Evolutionary conservation across 2,888 invertebrate species (phyloP).

Genomic region (Ormia ochracea): DNA sequence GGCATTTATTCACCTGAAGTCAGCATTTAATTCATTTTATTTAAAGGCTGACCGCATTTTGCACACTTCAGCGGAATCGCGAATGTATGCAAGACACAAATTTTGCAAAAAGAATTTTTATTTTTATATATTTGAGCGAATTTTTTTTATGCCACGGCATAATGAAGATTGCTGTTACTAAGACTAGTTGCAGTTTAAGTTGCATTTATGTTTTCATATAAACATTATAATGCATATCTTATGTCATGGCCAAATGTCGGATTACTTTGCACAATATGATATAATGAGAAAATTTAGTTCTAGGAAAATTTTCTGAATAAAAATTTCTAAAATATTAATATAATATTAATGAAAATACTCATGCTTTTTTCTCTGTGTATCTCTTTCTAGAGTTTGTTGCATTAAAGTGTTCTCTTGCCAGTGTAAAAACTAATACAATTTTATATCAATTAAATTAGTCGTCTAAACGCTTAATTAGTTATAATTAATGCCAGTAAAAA

Average conservation of each 20-base stretch:
- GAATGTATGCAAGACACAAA: too few relatives aligned
- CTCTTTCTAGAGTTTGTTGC: too few relatives aligned
- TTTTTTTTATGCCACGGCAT: conserved; percentile 33
- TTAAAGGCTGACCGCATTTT: conserved; percentile 21
- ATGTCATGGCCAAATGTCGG: conserved; percentile 62
- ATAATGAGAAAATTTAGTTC: conserved; percentile 64
- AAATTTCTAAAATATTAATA: too few relatives aligned
- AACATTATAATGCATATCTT: conserved; percentile 44
- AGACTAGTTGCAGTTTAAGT: conserved; percentile 32
- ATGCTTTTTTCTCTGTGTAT: too few relatives aligned
- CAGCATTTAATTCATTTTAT: conserved; percentile 37
- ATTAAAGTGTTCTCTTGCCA: too few relatives aligned
- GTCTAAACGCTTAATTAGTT: conserved; percentile 36
- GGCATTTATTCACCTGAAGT: conserved; percentile 17
- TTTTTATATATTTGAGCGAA: background rate
- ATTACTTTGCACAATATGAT: conserved; percentile 53
- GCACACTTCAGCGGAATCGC: conserved; percentile 46
- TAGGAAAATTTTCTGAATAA: conserved; percentile 57
- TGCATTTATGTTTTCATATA: background rate
- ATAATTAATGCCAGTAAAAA: conserved; percentile 15
- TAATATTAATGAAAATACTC: too few relatives aligned
- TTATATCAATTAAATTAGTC: too few relatives aligned
- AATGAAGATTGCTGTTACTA: conserved; percentile 20
- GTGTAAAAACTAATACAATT: too few relatives aligned
- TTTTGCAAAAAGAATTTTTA: background rate